Conservation (phyloP, 2,888 invertebrate genomes). For the Melipona beecheii region DNA sequence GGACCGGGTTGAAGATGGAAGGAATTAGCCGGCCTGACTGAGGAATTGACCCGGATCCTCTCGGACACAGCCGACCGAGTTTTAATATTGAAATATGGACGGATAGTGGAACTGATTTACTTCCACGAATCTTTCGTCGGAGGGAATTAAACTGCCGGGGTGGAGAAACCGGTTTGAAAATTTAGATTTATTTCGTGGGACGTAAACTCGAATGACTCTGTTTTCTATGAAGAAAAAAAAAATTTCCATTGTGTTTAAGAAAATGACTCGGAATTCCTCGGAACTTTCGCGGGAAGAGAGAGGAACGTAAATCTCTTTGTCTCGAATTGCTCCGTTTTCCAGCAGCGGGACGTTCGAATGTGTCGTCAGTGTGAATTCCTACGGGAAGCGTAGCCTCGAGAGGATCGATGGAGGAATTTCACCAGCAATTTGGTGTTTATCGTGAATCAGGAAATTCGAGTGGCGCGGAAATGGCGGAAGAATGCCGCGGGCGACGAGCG, state of each 20-base stretch:
- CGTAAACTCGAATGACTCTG: no score
- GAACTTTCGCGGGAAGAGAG: no score
- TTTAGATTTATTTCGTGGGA: not conserved
- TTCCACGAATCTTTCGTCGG: not conserved
- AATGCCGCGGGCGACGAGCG: slow-evolving; percentile 46
- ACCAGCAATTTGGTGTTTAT: slow-evolving; percentile 34
- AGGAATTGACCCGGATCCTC: slow-evolving; percentile 13
- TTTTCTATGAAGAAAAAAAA: no score
- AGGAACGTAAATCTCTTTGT: no score
- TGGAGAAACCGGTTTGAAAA: not conserved
- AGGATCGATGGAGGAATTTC: slow-evolving; percentile 12
- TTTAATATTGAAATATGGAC: not conserved
- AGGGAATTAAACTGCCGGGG: not conserved
- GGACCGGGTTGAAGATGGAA: not conserved
- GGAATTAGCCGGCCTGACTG: not conserved
- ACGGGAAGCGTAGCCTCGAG: no score
- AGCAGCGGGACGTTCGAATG: no score
- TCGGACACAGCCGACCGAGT: no score
- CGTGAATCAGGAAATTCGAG: slow-evolving; percentile 63
- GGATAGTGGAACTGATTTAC: not conserved
- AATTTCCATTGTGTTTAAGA: no score
- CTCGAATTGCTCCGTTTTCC: not conserved
- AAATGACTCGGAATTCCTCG: no score
- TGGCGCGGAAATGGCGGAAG: slow-evolving; percentile 48
- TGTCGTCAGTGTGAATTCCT: not conserved